Base-by-base conservation (phyloP, 2,113 vertebrate genomes). In the Pituophis catenifer region DNA sequence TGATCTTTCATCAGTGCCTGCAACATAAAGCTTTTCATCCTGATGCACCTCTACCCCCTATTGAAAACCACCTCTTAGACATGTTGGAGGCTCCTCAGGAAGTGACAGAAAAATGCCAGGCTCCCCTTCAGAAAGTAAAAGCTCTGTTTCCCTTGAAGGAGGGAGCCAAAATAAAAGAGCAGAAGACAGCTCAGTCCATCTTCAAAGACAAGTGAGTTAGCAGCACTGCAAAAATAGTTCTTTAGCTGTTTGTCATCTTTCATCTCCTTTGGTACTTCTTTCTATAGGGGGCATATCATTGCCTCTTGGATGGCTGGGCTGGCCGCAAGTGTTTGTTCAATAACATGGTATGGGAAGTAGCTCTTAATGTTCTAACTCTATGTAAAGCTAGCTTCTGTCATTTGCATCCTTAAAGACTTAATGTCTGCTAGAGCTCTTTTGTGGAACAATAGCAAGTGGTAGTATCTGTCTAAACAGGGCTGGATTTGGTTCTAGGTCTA, bases 1-100 rank as follows among this genome's bases (percentile, higher is more conserved):
- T 97, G 26, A 88, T 93, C 81, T 95, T 89, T 38, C 97, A 99
- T 48, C 96, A 99, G 99, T 99, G 99, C 96, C 97, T 99, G 94
- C 98, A 99, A 86, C 98, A 99, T 96, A 98, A 98, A 89, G 99
- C 97, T 55, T 97, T 99, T 53, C 97, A 97, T 94, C 98, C 99
- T 0, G 95, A 96, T 70, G 97, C 98, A 8, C 98, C 98, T 5
- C 97, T 99, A 89, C 99, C 99, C 0, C 96, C 98, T 4, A 93
- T 98, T 70, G 98, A 99, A 55, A 97, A 97, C 4, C 98, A 98
- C 95, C 81, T 99, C 96, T 94, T 97, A 95, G 97, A 97, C 48
- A 97, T 98, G 96, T 96, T 99, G 57, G 97, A 98, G 62, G 91
- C 97, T 65, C 99, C 99, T 8, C 86, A 2, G 86, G 97, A 98